A percentile compares a stretch with the other conserved stretches of the same genome.
These are phyloP conservation scores for Silurus glanis DNA, from an alignment of 2,113 vertebrate species.

Conservation along the genomic window DNA sequence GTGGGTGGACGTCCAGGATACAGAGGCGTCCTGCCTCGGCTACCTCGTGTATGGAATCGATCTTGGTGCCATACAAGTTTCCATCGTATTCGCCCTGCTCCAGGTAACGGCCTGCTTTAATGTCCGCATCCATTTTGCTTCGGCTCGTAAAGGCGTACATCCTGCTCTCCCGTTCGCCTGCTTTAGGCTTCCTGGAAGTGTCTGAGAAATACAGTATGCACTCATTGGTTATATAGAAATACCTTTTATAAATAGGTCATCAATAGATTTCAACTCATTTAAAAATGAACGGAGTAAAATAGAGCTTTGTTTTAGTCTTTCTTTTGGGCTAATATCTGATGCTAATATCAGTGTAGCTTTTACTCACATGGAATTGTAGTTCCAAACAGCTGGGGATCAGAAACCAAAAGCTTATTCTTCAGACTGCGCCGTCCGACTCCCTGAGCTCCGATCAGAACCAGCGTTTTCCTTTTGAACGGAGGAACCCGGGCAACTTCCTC, in stretches of 20 bases:
- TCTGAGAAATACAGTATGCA: slow-evolving; percentile 68
- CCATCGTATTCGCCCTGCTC: slow-evolving; percentile 94
- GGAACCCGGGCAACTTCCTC: slow-evolving; percentile 95
- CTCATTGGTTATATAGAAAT: not conserved
- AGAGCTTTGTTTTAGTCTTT: too few relatives aligned
- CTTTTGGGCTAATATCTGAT: not conserved
- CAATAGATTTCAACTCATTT: not conserved
- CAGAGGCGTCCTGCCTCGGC: slow-evolving; percentile 88
- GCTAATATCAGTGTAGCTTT: slow-evolving; percentile 65
- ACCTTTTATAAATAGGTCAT: not conserved
- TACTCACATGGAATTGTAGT: slow-evolving; percentile 90
- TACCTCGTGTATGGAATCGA: slow-evolving; percentile 91
- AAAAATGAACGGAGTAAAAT: not conserved
- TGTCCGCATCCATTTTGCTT: slow-evolving; percentile 90
- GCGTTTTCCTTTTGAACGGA: slow-evolving; percentile 91
- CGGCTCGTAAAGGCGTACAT: slow-evolving; percentile 89
- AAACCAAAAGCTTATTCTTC: slow-evolving; percentile 90
- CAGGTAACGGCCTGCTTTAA: slow-evolving; percentile 85
- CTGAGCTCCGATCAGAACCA: slow-evolving; percentile 92
- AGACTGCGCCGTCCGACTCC: slow-evolving; percentile 91
- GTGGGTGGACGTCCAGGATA: slow-evolving; percentile 91
- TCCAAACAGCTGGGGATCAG: slow-evolving; percentile 85
- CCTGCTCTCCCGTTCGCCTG: slow-evolving; percentile 81
- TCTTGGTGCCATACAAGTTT: slow-evolving; percentile 90
- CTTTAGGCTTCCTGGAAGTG: slow-evolving; percentile 88